Evolutionary conservation across 2,797 vertebrate genomes (phyloP).

Genomic region (Zalophus californianus): DNA sequence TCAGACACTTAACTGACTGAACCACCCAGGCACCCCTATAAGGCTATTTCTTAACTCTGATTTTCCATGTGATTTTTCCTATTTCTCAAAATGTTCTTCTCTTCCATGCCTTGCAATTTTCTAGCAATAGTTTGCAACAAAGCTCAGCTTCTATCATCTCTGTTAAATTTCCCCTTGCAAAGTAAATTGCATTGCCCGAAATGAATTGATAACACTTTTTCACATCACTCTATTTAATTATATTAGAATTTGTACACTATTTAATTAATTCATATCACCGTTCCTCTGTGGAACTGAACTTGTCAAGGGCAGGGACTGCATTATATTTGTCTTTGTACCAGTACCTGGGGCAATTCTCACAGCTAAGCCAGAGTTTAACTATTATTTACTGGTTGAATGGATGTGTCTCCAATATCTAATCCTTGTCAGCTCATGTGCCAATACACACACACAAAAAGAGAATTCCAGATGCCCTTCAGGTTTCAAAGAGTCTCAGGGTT

Average conservation of each 20-base stretch:
- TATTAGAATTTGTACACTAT: not conserved
- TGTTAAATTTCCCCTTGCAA: slow-evolving; percentile 1
- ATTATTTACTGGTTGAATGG: not conserved
- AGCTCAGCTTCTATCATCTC: not conserved
- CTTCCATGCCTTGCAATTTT: not conserved
- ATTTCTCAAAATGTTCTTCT: not conserved
- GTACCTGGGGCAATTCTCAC: not conserved
- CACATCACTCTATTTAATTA: not conserved
- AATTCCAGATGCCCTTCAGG: not conserved
- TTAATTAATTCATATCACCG: not conserved
- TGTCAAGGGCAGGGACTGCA: not conserved
- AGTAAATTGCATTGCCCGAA: not conserved
- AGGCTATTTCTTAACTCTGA: not conserved
- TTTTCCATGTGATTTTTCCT: not conserved
- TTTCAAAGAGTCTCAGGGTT: not conserved
- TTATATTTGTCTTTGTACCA: not conserved
- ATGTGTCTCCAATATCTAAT: not conserved
- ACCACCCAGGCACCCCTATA: not conserved
- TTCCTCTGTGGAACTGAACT: not conserved
- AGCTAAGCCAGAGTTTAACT: not conserved
- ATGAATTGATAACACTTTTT: not conserved
- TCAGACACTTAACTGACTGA: not conserved
- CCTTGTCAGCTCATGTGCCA: not conserved
- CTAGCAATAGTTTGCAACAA: slow-evolving; percentile 1
- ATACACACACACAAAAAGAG: not conserved